Conservation (phyloP, 2,888 invertebrate genomes). For the Philereme transversata region DNA sequence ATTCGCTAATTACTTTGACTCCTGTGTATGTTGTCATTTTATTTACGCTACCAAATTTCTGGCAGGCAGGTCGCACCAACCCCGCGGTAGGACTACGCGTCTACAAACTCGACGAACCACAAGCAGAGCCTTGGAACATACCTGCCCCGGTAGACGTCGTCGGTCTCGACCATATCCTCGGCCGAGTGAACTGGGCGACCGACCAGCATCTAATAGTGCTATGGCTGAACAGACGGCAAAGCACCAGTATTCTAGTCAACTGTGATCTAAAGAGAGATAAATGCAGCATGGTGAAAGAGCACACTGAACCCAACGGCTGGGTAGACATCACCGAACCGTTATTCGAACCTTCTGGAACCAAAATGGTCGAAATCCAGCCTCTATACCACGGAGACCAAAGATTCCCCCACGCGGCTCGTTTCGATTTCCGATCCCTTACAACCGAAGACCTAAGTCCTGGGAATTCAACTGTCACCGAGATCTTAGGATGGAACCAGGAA, state of each 20-base stretch:
- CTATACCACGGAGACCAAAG: conserved; percentile 63
- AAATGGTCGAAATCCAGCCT: conserved; percentile 73
- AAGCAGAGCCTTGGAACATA: conserved; percentile 64
- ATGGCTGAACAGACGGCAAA: conserved; percentile 95
- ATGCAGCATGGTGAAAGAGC: conserved; percentile 68
- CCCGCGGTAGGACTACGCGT: conserved; percentile 88
- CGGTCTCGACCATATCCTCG: conserved; percentile 86
- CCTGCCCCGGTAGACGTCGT: conserved; percentile 82
- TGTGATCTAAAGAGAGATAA: conserved; percentile 78
- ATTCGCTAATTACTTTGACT: no score
- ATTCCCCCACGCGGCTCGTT: conserved; percentile 71
- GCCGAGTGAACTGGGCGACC: conserved; percentile 89
- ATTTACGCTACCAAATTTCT: conserved; percentile 36
- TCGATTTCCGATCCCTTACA: conserved; percentile 58
- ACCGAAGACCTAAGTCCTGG: conserved; percentile 81
- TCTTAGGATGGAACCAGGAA: conserved; percentile 86
- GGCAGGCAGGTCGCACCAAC: conserved; percentile 88
- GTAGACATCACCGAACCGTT: conserved; percentile 84
- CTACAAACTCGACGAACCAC: conserved; percentile 71
- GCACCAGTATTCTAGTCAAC: conserved; percentile 83
- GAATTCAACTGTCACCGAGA: conserved; percentile 82
- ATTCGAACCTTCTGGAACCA: conserved; percentile 72
- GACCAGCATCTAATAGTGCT: conserved; percentile 87
- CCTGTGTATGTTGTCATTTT: not conserved
- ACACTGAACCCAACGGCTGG: conserved; percentile 88